Evolutionary conservation across 2,113 vertebrate species (phyloP).

Genomic region (Nothoprocta pentlandii): DNA sequence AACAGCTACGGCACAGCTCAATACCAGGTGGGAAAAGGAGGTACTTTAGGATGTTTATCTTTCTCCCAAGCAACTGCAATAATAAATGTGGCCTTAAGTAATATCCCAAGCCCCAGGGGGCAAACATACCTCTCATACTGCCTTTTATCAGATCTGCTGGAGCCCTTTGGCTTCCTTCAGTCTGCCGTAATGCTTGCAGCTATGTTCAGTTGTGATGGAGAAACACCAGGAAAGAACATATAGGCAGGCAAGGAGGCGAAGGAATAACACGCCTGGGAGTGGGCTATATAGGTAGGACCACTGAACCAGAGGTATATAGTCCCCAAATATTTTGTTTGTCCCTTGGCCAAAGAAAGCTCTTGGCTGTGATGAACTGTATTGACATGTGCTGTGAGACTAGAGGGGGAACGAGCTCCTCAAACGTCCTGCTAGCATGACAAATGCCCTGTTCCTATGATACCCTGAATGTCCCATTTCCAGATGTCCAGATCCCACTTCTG

Average conservation of each 20-base stretch:
- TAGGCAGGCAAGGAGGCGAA: background rate
- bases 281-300: background rate
- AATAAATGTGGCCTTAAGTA: background rate
- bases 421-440: background rate
- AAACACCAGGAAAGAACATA: rapidly evolving
- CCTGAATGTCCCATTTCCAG: background rate
- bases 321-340: background rate
- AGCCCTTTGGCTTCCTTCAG: background rate
- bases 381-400: background rate
- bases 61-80: background rate
- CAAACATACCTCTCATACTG: background rate
- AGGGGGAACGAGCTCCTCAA: background rate
- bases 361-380: background rate
- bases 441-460: background rate
- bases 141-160: background rate
- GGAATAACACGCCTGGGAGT: background rate
- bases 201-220: background rate
- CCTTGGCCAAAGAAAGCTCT: background rate
- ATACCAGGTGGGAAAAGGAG: background rate
- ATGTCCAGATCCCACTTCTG: background rate
- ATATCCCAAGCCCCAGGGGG: rapidly evolving
- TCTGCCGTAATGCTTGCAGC: background rate
- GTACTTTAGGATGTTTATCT: background rate
- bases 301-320: background rate
- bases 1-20: background rate